Evolutionary conservation across 1,140 invertebrate species (phyloP).

Genomic region (Heliconius eleuchia): DNA sequence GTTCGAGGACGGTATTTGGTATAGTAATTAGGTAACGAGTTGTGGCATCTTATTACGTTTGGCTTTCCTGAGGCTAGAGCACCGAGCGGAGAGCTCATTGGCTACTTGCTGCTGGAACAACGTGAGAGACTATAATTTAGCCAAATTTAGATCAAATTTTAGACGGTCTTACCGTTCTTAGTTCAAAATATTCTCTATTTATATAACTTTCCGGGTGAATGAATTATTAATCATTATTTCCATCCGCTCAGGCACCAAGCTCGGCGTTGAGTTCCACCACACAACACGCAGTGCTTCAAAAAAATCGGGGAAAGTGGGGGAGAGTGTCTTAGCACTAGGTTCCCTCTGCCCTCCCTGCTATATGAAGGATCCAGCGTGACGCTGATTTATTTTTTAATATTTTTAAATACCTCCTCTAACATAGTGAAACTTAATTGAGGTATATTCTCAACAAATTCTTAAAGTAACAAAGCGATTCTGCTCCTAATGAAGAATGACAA

Average conservation of each 20-base stretch:
- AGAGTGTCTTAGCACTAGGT: too few relatives aligned
- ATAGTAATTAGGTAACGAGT: not conserved
- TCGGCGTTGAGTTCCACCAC: too few relatives aligned
- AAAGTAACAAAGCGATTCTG: not conserved
- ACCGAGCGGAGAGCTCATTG: too few relatives aligned
- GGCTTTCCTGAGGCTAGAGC: not conserved
- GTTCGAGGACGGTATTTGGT: not conserved
- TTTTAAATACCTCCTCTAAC: not conserved
- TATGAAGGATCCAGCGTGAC: too few relatives aligned
- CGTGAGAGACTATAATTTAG: not conserved
- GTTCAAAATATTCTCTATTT: not conserved
- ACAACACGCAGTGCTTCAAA: too few relatives aligned
- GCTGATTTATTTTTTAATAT: too few relatives aligned
- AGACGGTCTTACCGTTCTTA: not conserved
- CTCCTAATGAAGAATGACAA: conserved; percentile 1
- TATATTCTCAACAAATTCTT: not conserved
- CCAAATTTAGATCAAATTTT: not conserved
- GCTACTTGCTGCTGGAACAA: not conserved
- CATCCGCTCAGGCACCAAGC: too few relatives aligned
- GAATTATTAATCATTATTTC: too few relatives aligned
- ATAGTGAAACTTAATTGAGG: not conserved
- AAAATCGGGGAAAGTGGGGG: too few relatives aligned
- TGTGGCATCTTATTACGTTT: conserved; percentile 1
- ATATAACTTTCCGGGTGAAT: too few relatives aligned
- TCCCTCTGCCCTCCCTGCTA: too few relatives aligned